Percentiles rank a stretch among this genome's conserved stretches.
These are phyloP conservation scores for Nothoprocta perdicaria DNA, from an alignment of 2,113 vertebrate genomes.

Conservation along the genomic window DNA sequence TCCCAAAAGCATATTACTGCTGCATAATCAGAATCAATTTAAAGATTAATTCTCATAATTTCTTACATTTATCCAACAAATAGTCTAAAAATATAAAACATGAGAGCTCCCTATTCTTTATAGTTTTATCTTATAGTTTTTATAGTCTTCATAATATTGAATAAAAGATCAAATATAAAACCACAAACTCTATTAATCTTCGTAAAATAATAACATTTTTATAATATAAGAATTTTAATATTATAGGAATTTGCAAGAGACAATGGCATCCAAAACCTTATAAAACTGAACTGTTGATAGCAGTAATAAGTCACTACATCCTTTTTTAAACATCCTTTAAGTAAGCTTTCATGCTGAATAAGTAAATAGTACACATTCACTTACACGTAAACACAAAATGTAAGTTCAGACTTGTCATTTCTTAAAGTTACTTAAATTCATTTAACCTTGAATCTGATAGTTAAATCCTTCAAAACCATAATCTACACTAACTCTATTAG, in stretches of 20 bases:
- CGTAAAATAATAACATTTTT: background rate
- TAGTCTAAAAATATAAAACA: slow-evolving; percentile 3
- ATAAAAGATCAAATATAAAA: slow-evolving; percentile 44
- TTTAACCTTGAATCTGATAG: background rate
- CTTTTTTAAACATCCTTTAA: background rate
- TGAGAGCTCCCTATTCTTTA: background rate
- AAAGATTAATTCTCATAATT: slow-evolving; percentile 24
- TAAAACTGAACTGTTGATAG: background rate
- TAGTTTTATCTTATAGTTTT: slow-evolving; percentile 5
- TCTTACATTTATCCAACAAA: slow-evolving; percentile 23
- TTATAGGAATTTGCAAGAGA: background rate
- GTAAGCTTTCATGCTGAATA: background rate
- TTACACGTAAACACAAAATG: background rate
- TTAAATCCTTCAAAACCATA: background rate
- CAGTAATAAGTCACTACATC: background rate
- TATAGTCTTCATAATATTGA: slow-evolving; percentile 15
- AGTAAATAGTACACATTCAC: background rate
- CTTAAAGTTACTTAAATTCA: background rate
- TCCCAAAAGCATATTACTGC: background rate
- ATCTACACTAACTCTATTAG: background rate
- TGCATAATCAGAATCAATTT: slow-evolving; percentile 25
- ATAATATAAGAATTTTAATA: background rate
- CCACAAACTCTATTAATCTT: slow-evolving; percentile 31
- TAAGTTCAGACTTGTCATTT: background rate
- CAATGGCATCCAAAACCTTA: background rate